Percentiles rank a stretch among this genome's conserved stretches.
phyloP scores from a whole-genome alignment of 2,888 invertebrate species.

The Rambutsinella grinnellia region DNA sequence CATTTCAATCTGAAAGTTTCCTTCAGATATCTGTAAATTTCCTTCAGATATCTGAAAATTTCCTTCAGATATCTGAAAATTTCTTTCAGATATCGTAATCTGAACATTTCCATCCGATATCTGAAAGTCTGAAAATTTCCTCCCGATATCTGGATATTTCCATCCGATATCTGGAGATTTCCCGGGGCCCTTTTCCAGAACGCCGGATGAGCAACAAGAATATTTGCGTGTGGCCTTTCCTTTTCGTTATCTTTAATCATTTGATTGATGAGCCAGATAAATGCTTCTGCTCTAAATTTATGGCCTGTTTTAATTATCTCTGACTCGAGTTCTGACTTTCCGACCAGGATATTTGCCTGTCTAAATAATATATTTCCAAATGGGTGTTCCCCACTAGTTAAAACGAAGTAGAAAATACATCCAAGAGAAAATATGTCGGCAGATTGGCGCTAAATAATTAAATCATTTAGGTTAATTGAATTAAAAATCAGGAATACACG shows the following conservation, averaged over 20 bases:
- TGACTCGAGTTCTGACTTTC: background rate
- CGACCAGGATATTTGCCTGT: background rate
- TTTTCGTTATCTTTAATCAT: background rate
- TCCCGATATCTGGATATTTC: too few relatives aligned
- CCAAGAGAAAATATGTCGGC: conserved; percentile 98
- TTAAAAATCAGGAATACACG: too few relatives aligned
- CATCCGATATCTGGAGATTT: too few relatives aligned
- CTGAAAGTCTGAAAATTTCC: too few relatives aligned
- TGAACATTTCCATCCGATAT: too few relatives aligned
- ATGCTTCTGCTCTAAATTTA: background rate
- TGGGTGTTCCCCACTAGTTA: conserved; percentile 90
- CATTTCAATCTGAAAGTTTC: too few relatives aligned
- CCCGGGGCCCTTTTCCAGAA: too few relatives aligned
- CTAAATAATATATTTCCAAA: conserved; percentile 76
- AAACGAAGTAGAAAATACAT: conserved; percentile 95
- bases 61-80: too few relatives aligned
- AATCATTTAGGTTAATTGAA: background rate
- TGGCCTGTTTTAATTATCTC: background rate
- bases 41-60: too few relatives aligned
- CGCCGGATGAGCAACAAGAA: background rate
- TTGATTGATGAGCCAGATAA: background rate
- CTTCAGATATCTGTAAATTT: too few relatives aligned
- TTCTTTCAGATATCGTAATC: too few relatives aligned
- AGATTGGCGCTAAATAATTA: conserved; percentile 73
- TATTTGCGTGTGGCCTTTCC: background rate